A percentile compares a stretch with the other conserved stretches of the same genome.
Evolutionary conservation across 2,888 invertebrate species (phyloP).

Genomic region (Yponomeuta evonymella): DNA sequence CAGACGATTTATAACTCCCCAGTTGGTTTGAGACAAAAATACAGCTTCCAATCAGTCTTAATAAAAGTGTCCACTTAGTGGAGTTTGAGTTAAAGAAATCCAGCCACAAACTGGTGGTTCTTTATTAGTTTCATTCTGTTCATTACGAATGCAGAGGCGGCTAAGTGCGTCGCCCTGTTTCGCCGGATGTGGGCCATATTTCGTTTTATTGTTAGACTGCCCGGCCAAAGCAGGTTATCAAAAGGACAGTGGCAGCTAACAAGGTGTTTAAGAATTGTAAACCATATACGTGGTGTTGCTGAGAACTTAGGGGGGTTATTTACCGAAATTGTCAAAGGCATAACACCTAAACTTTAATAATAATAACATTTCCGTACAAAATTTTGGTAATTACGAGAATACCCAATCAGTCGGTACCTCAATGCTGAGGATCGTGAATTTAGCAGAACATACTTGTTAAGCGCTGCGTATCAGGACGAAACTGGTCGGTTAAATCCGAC

Average conservation of each 20-base stretch:
- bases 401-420: too few relatives aligned
- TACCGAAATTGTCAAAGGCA: too few relatives aligned
- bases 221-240: background rate
- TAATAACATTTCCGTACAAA: too few relatives aligned
- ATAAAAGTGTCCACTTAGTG: background rate
- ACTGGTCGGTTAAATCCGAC: too few relatives aligned
- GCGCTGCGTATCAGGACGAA: too few relatives aligned
- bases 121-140: background rate
- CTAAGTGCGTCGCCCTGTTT: conserved; percentile 1
- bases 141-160: background rate
- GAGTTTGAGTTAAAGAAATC: background rate
- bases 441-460: too few relatives aligned
- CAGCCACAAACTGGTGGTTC: background rate
- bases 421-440: too few relatives aligned
- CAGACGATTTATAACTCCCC: background rate
- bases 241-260: conserved; percentile 2
- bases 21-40: background rate
- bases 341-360: too few relatives aligned
- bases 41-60: background rate
- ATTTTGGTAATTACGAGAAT: too few relatives aligned
- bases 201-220: background rate
- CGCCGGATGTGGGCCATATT: conserved; percentile 5
- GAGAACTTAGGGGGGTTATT: background rate
- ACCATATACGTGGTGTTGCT: too few relatives aligned
- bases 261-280: background rate